Base-by-base conservation (phyloP, 2,113 vertebrate species). In the Sinocyclocheilus anophthalmus region DNA sequence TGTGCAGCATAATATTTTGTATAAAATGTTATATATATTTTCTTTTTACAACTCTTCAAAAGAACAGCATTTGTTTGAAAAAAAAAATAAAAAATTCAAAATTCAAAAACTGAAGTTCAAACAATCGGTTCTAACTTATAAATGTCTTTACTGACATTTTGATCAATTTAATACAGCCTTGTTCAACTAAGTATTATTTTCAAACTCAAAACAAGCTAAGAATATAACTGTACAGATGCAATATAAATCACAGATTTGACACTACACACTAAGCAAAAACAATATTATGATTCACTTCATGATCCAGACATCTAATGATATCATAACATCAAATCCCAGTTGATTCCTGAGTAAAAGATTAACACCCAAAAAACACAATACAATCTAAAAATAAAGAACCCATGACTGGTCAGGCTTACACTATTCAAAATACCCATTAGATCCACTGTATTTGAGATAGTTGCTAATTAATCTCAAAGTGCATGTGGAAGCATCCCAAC, bases 381-480 rank as follows among this genome's bases (percentile, higher is more conserved):
- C 45, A 53, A 39, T 22, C 7, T 75, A 77, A 50, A 78, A 72
- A 78, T 73, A 11, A 57, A 50, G 3, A n/a, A 33, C 7, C 7
- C 13, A 50, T 30, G 48, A 37, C 61, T 7, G 61, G n/a, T 63
- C 76, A 57, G n/a, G 18, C 42, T 30, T 37, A 76, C 45, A 70
- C 65, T 24, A 65, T n/a, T 30, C 72, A 0, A n/a, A 67, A 22
- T 75, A 37, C 79, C 69, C 18, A 18, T 61, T 22, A 67, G 37
- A 45, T 53, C 42, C 65, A 63, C 77, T 65, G 37, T 26, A 79
- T 57, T 30, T 48, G 33, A 39, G 45, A 84, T 45, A 80, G 81
- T 26, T 13, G 65, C 70, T 86, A 73, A 83, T 78, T 50, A 45
- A 72, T 73, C 37, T 79, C 57, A 76, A 63, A 83, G 63, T 45